These are phyloP conservation scores for Phycodurus eques DNA, from an alignment of 2,113 vertebrate genomes.

Conservation along the genomic window DNA sequence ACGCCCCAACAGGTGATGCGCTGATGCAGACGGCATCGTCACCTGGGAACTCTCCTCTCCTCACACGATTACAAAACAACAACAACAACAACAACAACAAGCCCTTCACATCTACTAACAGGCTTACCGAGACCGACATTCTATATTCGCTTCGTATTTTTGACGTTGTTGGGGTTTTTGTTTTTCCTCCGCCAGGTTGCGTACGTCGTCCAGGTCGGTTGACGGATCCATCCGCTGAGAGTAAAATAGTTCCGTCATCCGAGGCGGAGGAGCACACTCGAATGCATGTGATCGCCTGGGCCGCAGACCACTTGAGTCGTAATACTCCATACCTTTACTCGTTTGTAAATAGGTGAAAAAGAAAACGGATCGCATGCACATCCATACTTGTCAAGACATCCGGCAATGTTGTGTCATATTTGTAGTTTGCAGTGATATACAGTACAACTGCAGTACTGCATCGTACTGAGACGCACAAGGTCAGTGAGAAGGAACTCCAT, in stretches of 20 bases:
- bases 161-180: constrained; percentile 14
- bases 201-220: constrained; percentile 31
- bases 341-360: too few relatives aligned
- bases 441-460: too few relatives aligned
- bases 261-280: constrained; percentile 46
- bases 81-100: not conserved
- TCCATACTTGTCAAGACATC: too few relatives aligned
- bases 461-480: too few relatives aligned
- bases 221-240: constrained; percentile 58
- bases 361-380: too few relatives aligned
- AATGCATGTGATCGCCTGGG: not conserved
- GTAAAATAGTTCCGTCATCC: constrained; percentile 19
- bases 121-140: constrained; percentile 60
- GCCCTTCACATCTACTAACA: not conserved
- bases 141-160: constrained; percentile 28
- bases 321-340: too few relatives aligned
- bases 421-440: too few relatives aligned
- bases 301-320: too few relatives aligned
- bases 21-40: constrained; percentile 54
- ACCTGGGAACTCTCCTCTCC: constrained; percentile 37
- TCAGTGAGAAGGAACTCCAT: too few relatives aligned
- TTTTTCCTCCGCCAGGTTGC: not conserved
- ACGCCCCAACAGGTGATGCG: constrained; percentile 72
- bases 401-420: too few relatives aligned
- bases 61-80: not conserved